Base-by-base conservation (phyloP, 2,888 invertebrate species). In the Liodrosophila aerea region DNA sequence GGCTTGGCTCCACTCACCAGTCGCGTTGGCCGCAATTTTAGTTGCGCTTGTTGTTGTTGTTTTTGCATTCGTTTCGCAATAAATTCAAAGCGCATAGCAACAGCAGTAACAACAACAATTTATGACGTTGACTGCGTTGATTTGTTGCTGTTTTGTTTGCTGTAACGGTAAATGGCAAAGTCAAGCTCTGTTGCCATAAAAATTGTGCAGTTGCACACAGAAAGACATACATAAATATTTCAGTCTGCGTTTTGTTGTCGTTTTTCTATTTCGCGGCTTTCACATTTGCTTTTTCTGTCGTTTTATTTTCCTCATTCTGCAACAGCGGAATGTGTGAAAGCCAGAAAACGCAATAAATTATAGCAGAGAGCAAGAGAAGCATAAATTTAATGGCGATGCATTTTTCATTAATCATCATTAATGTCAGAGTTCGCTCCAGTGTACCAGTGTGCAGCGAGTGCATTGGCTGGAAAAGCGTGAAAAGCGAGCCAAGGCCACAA, bases 391-490 rank as follows among this genome's bases (percentile, higher is more conserved):
- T 71, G 47, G 67, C 72, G 41, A 63, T 77, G 67, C 70, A 62
- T 69, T 73, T 70, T 65, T 5, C 84, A 85, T 80, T 77, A 64
- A 76, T 78, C 82, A 77, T 70, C 81, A 86, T 86, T 83, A 85
- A 85, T 85, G 86, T 86, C 84, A 70, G 66, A 37, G 8, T 44
- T 22, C 22, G 22, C 22, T 22, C 22, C 22, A 22, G 22, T 4
- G 22, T 22, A 4, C 22, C 22, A 53, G 41, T 40, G 40, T 50
- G 7, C 27, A 33, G 47, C 30, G 62, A 63, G 64, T 72, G 85
- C 75, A 82, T 51, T 64, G 86, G 34, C 76, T 74, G 80, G 86
- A 86, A 80, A 86, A 85, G 82, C 78, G 85, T 64, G 86, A 74
- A 80, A 86, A 86, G 61, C 80, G 44, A 81, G 85, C 66, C 78